A percentile compares a stretch with the other conserved stretches of the same genome.
phyloP scores from a whole-genome alignment of 2,888 invertebrate species.

The Bimastos eiseni region DNA sequence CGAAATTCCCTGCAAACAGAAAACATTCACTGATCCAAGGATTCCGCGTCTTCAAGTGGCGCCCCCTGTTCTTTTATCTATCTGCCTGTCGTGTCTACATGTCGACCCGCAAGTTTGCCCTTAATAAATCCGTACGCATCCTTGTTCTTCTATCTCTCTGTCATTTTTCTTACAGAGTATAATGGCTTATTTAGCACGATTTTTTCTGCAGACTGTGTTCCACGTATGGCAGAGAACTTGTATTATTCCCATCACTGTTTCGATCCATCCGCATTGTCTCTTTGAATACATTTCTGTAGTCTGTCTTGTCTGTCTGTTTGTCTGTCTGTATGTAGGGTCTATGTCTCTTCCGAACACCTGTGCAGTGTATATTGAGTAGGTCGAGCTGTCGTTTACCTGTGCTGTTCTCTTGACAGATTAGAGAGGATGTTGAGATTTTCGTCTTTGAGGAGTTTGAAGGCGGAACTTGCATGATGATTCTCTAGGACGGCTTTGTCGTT shows the following conservation, averaged over 20 bases:
- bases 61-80: too few species aligned
- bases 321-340: not conserved
- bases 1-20: slow-evolving; percentile 75
- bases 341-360: not conserved
- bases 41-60: too few species aligned
- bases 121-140: too few species aligned
- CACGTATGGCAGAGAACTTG: too few species aligned
- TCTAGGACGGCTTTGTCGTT: slow-evolving; percentile 89
- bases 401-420: slow-evolving; percentile 85
- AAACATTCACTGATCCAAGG: not conserved
- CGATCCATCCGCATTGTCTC: not conserved
- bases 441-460: slow-evolving; percentile 83
- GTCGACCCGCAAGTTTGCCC: too few species aligned
- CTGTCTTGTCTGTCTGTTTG: not conserved
- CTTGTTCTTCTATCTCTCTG: too few species aligned
- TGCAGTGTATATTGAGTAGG: not conserved
- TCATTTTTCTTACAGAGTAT: too few species aligned
- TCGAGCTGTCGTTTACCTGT: slow-evolving; percentile 58
- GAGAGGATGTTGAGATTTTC: slow-evolving; percentile 83
- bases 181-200: too few species aligned
- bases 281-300: not conserved
- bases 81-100: too few species aligned
- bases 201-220: too few species aligned
- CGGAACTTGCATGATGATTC: slow-evolving; percentile 85
- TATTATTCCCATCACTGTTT: not conserved